These are phyloP conservation scores for Proterorhinus semilunaris DNA, from an alignment of 2,113 vertebrate genomes.

Conservation along the genomic window DNA sequence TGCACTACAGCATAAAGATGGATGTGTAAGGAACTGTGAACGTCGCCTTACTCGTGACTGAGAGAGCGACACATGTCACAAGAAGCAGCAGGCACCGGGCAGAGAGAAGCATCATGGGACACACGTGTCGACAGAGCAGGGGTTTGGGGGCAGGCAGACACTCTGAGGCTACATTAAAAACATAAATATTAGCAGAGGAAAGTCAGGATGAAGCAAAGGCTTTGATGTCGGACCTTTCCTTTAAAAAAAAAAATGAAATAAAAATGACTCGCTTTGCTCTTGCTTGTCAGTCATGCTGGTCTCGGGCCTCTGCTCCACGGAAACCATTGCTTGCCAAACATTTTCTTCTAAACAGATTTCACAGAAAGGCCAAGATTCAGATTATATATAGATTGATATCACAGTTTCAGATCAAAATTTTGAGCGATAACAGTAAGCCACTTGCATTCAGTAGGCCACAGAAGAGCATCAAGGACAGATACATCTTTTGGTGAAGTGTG, in stretches of 20 bases:
- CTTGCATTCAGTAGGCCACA: background rate
- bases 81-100: conserved; percentile 27
- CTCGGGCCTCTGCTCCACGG: conserved; percentile 8
- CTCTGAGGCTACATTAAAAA: conserved; percentile 10
- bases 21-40: background rate
- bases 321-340: conserved; percentile 19
- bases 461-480: background rate
- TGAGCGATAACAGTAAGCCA: background rate
- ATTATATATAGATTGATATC: background rate
- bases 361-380: background rate
- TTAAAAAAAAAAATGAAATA: background rate
- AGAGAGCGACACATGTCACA: conserved; percentile 17
- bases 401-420: background rate
- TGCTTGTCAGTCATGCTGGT: conserved; percentile 5
- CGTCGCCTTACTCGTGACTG: conserved; percentile 40
- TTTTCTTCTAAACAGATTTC: background rate
- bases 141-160: background rate
- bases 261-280: conserved; percentile 33
- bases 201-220: too few species aligned
- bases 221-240: too few species aligned
- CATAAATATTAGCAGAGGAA: background rate
- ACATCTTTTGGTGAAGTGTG: background rate
- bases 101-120: conserved; percentile 2
- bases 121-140: background rate
- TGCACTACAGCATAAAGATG: too few species aligned